Base-by-base conservation (phyloP, 1,140 invertebrate species). In the Pissodes strobi region DNA sequence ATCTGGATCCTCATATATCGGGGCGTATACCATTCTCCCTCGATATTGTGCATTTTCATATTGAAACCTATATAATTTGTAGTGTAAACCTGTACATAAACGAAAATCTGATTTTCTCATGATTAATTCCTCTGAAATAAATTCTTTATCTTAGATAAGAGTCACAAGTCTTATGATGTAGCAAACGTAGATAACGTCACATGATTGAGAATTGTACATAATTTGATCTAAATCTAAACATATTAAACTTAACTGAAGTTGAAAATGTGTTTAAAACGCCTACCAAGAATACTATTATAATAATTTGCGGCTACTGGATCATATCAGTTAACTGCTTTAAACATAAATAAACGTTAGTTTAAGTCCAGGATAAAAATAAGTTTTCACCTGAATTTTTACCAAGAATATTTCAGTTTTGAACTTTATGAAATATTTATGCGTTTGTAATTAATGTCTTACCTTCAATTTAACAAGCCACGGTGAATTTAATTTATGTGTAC, bases 351-450 rank as follows among this genome's bases (percentile, higher is more conserved):
- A 55, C 52, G 13, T 10, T 22, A 8, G 3, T 39, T 55, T 27
- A n/a, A 22, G 15, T 21, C 22, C n/a, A 12, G 19, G 30, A 38
- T 55, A 55, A 55, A 55, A 55, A 55, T 55, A 55, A 12, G 9
- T 48, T 48, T 48, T 48, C n/a, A 48, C 45, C 45, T 48, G 45
- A 38, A 55, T 39, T 55, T 55, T 55, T 39, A 38, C 52, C 17
- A n/a, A 22, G 17, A 49, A 49, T 23, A 49, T 49, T 22, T n/a
- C n/a, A 6, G 23, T 12, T 10, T 12, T 21, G 17, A 48, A n/a
- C 30, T 37, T 37, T 2, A 37, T 1, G 30, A 37, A 37, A 37
- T n/a, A n/a, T n/a, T n/a, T n/a, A n/a, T n/a, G n/a, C n/a, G n/a
- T n/a, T n/a, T n/a, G n/a, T n/a, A n/a, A n/a, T n/a, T n/a, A n/a